Base-by-base conservation (phyloP, 2,888 invertebrate genomes). In the Hartigia nigra region DNA sequence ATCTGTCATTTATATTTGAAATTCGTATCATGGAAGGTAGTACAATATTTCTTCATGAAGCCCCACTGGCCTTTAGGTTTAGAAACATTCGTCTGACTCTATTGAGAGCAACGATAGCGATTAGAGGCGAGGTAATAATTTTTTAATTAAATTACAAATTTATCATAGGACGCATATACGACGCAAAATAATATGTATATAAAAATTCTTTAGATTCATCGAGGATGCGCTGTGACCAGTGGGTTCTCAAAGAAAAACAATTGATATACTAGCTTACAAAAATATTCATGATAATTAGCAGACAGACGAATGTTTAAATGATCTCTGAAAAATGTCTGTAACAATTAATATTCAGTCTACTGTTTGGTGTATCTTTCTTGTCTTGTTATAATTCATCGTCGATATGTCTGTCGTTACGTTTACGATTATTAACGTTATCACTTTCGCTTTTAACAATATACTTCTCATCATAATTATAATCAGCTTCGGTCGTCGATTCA, bases 361-460 rank as follows among this genome's bases (percentile, higher is more conserved):
- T 81, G 81, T 69, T 76, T 76, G 78, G 80, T 74, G 70, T 81
- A 81, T 80, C 75, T 80, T 83, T 81, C 9, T 39, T 9, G 5
- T 23, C 9, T 72, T 72, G 84, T 88, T 89, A 89, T 83, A 89
- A 87, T 81, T 89, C 88, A 80, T 89, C 87, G 74, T 84, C 84
- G 84, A 84, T 84, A 85, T 86, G 89, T 86, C 85, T 86, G 31
- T 78, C 80, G 39, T 76, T 79, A n/a, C 77, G 74, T 78, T 82
- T 81, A 75, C 80, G 82, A 77, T 79, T 79, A 77, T 82, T 78
- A 69, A 34, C 74, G 72, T 82, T 78, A 11, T 79, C 79, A 77
- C 76, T 80, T 75, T 80, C 77, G 74, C 76, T 37, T 77, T 84
- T 79, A 12, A 32, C 81, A 36, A 72, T 69, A 76, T 82, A 77